phyloP scores from a whole-genome alignment of 2,113 vertebrate genomes.

The Nettapus auritus region DNA sequence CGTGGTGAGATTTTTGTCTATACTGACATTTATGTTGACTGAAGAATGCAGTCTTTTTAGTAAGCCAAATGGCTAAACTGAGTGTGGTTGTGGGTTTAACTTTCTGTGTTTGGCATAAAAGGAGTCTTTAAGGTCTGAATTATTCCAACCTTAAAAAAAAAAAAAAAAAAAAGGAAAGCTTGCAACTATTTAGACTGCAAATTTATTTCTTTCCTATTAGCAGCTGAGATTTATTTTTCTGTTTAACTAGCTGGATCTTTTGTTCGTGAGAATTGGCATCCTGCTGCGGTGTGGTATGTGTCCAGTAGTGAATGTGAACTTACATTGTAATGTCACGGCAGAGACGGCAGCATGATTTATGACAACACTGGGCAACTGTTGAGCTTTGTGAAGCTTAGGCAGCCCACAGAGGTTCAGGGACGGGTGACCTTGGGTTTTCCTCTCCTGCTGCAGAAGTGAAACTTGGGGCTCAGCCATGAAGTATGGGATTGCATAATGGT shows the following conservation, averaged over 20 bases:
- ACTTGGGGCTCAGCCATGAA: neutral
- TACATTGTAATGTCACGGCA: neutral
- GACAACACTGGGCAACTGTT: neutral
- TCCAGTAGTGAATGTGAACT: conserved; percentile 13
- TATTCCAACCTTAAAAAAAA: neutral
- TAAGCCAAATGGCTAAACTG: neutral
- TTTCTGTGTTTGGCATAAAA: neutral
- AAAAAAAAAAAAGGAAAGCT: neutral
- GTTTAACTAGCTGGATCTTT: conserved; percentile 34
- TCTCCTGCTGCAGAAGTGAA: neutral
- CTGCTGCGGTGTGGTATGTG: conserved; percentile 11
- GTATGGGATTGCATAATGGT: neutral
- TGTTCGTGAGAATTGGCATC: conserved; percentile 37
- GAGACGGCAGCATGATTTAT: neutral
- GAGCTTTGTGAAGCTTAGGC: neutral
- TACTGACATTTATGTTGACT: neutral
- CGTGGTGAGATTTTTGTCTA: neutral
- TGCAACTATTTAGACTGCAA: conserved; percentile 9
- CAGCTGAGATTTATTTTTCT: conserved; percentile 48
- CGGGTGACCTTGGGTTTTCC: neutral
- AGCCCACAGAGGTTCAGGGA: neutral
- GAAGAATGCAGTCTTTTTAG: neutral
- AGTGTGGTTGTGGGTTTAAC: neutral
- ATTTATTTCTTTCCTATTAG: conserved; percentile 12
- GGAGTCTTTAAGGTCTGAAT: neutral